A percentile compares a stretch with the other conserved stretches of the same genome.
Evolutionary conservation across 2,797 vertebrate genomes (phyloP).

Genomic region (Poecilia wingei): DNA sequence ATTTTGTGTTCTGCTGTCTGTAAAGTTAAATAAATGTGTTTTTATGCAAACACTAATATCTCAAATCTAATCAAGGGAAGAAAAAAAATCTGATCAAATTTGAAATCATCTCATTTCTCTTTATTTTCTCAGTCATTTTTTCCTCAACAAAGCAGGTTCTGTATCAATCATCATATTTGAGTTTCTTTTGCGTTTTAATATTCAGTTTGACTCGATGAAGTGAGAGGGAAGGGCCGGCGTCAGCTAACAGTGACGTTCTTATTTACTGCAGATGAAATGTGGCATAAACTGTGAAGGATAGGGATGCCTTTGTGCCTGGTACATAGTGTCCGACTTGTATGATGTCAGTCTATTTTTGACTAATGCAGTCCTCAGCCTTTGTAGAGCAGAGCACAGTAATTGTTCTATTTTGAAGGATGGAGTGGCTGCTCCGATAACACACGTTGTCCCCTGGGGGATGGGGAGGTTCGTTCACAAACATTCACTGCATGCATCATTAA

Average conservation of each 20-base stretch:
- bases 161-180: conserved; percentile 36
- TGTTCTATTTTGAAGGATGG: conserved; percentile 58
- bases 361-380: conserved; percentile 84
- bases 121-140: neutral
- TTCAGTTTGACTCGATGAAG: conserved; percentile 47
- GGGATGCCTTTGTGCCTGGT: conserved; percentile 82
- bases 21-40: neutral
- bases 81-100: conserved; percentile 19
- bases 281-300: conserved; percentile 84
- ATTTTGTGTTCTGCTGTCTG: neutral
- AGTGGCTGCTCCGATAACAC: conserved; percentile 64
- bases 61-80: conserved; percentile 34
- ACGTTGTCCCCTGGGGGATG: conserved; percentile 27
- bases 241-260: conserved; percentile 70
- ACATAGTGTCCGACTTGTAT: conserved; percentile 83
- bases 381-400: conserved; percentile 74
- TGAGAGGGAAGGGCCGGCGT: conserved; percentile 27
- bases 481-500: conserved; percentile 24
- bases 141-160: neutral
- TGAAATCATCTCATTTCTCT: neutral
- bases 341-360: conserved; percentile 90
- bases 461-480: neutral
- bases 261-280: conserved; percentile 84
- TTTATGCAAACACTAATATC: conserved; percentile 27
- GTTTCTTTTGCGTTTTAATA: conserved; percentile 30